A percentile compares a stretch with the other conserved stretches of the same genome.
Evolutionary conservation across 2,797 vertebrate genomes (phyloP).

Genomic region (Telmatherina bonti): DNA sequence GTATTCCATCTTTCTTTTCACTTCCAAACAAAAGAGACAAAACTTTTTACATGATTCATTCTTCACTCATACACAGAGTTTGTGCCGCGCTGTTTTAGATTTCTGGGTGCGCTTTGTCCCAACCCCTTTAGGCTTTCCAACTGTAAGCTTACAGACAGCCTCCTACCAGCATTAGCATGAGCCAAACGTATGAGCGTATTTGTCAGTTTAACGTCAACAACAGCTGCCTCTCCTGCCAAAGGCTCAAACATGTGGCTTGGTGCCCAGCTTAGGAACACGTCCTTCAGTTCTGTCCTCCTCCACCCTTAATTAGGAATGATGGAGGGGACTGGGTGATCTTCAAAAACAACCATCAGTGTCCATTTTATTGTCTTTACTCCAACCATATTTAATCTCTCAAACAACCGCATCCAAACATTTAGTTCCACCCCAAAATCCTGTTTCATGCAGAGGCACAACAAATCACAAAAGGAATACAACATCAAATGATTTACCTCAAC

Average conservation of each 20-base stretch:
- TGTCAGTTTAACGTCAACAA: conserved; percentile 48
- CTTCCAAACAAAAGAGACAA: conserved; percentile 4
- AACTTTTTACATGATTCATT: conserved; percentile 18
- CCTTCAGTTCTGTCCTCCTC: conserved; percentile 56
- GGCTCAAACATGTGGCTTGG: conserved; percentile 55
- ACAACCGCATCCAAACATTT: conserved; percentile 6
- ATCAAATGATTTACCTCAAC: background rate
- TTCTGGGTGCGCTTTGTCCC: background rate
- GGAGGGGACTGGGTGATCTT: conserved; percentile 51
- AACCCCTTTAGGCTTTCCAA: conserved; percentile 1
- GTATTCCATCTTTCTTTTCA: conserved; percentile 20
- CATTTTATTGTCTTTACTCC: conserved; percentile 45
- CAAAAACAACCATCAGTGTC: conserved; percentile 51
- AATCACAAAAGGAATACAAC: background rate
- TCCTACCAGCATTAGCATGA: conserved; percentile 21
- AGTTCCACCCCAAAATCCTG: background rate
- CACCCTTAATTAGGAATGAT: conserved; percentile 55
- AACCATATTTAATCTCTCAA: conserved; percentile 38
- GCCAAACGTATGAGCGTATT: conserved; percentile 23
- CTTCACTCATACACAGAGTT: background rate
- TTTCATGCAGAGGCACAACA: background rate
- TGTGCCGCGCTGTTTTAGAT: background rate
- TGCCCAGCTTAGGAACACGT: conserved; percentile 61
- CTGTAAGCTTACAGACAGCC: background rate
- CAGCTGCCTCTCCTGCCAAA: conserved; percentile 45